A percentile compares a stretch with the other conserved stretches of the same genome.
Evolutionary conservation across 2,888 invertebrate species (phyloP).

Genomic region (Cerceris rybyensis): DNA sequence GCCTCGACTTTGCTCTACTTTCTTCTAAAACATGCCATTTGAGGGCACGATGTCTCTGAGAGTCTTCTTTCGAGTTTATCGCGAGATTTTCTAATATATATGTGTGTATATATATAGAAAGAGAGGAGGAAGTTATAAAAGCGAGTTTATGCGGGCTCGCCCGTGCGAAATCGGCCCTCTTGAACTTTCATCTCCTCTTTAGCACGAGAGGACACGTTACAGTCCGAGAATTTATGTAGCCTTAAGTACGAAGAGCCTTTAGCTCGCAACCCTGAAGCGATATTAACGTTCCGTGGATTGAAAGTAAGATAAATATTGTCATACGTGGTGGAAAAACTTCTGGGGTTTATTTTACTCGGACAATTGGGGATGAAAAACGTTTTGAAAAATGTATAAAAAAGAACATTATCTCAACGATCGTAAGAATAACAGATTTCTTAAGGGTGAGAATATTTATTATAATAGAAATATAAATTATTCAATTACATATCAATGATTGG

Average conservation of each 20-base stretch:
- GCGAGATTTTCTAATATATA: constrained; percentile 41
- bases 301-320: background rate
- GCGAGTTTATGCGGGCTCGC: constrained; percentile 16
- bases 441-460: no score
- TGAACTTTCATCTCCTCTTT: constrained; percentile 50
- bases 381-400: background rate
- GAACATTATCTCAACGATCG: no score
- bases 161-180: constrained; percentile 17
- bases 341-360: background rate
- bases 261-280: constrained; percentile 3
- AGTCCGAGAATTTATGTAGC: constrained; percentile 45
- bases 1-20: no score
- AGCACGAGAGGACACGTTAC: constrained; percentile 37
- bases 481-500: no score
- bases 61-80: constrained; percentile 32
- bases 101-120: background rate
- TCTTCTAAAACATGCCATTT: background rate
- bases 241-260: constrained; percentile 7
- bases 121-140: constrained; percentile 31
- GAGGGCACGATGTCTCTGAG: background rate
- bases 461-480: no score
- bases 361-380: background rate
- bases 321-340: background rate
- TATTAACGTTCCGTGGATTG: constrained; percentile 21
- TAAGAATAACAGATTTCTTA: no score